Evolutionary conservation across 2,888 invertebrate genomes (phyloP).

Genomic region (Andrena hattorfiana): DNA sequence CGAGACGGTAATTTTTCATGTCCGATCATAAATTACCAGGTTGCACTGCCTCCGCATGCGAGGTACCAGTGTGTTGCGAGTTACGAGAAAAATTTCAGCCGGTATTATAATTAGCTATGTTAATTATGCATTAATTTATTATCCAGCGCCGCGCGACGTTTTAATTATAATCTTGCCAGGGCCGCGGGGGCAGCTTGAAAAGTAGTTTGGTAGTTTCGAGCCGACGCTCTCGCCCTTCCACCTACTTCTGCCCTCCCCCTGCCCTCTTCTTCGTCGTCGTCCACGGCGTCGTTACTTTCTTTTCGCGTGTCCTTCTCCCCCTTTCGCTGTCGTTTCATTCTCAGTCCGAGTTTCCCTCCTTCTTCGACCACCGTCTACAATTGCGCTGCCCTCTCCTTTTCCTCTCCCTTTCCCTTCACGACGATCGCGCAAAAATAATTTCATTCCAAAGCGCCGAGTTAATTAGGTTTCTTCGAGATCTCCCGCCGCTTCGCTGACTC

Average conservation of each 20-base stretch:
- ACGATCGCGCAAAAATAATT: constrained; percentile 76
- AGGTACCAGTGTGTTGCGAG: constrained; percentile 78
- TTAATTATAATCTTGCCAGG: constrained; percentile 83
- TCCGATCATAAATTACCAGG: constrained; percentile 84
- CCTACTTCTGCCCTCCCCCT: constrained; percentile 50
- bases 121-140: constrained; percentile 85
- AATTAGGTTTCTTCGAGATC: constrained; percentile 76
- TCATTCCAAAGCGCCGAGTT: constrained; percentile 77
- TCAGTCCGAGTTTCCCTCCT: background rate
- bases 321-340: background rate
- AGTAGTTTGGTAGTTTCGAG: constrained; percentile 82
- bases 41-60: constrained; percentile 80
- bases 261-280: constrained; percentile 37
- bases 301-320: constrained; percentile 8
- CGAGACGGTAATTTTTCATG: constrained; percentile 85
- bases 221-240: constrained; percentile 65
- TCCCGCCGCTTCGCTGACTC: constrained; percentile 69
- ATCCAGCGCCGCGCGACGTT: constrained; percentile 83
- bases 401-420: constrained; percentile 44
- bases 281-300: constrained; percentile 42
- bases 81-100: constrained; percentile 82
- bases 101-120: constrained; percentile 85
- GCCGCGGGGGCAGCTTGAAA: constrained; percentile 81
- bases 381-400: background rate
- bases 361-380: constrained; percentile 2